Base-by-base conservation (phyloP, 1,140 invertebrate species). In the Dendroctonus valens region DNA sequence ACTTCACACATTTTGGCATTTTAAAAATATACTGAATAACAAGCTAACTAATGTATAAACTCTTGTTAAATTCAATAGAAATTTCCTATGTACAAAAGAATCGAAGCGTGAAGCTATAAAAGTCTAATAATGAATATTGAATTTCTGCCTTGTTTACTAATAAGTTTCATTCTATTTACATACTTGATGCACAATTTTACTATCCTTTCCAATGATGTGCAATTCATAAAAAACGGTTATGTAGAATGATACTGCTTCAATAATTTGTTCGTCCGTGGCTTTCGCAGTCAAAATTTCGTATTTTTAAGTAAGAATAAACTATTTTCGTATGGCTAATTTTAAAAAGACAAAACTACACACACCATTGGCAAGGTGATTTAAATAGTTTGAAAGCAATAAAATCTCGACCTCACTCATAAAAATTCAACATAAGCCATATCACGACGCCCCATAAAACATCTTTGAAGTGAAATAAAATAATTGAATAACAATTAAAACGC, bases 321-420 rank as follows among this genome's bases (percentile, higher is more conserved):
- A 26, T 26, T 26, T 26, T 26, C 26, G 26, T 26, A 26, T 26
- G 26, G 26, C 26, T 26, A 26, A 26, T 26, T 26, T 26, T 26
- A 26, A 26, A 26, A 26, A 26, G 26, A 26, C 26, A 26, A 26
- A 26, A 26, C 26, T 26, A 3, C 26, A 26, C 26, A 26, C 26
- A 26, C 26, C 26, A 26, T 26, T 26, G 26, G 26, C 26, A 26
- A 26, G 26, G 26, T 26, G 26, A 26, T 26, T 26, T 26, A 26
- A 26, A 26, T 26, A 26, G 3, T 26, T 26, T 26, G 26, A 46
- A 46, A 46, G 4, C 52, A 61, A 59, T 38, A 39, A 60, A 60
- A 69, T 66, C 64, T 70, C 66, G 60, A 64, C 65, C 69, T 63
- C 68, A 68, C 65, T 70, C 65, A 48, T 7, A 44, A 63, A n/a